Conservation (phyloP, 2,113 vertebrate species). For the Camelus bactrianus region DNA sequence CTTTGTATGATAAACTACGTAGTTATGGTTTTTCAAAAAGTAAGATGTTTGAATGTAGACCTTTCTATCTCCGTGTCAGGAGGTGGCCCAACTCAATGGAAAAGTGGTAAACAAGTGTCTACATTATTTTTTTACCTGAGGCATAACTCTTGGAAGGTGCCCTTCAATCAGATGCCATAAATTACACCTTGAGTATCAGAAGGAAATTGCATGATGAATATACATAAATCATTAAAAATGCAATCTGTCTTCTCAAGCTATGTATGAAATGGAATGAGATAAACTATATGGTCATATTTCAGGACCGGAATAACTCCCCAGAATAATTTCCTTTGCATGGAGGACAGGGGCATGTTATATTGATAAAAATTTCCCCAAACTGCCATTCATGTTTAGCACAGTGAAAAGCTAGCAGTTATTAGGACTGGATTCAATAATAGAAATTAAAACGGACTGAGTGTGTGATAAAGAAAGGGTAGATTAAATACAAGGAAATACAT, state of each 20-base stretch:
- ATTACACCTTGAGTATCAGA: constrained; percentile 9
- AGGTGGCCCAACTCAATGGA: neutral
- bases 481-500: neutral
- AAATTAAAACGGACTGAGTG: neutral
- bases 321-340: neutral
- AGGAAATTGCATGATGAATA: constrained; percentile 65
- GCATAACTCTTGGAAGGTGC: neutral
- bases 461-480: neutral
- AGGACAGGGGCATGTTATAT: neutral
- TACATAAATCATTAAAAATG: constrained; percentile 73
- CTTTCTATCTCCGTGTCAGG: neutral
- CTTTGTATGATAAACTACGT: neutral
- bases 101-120: constrained; percentile 43
- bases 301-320: constrained; percentile 5
- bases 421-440: constrained; percentile 33
- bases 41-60: neutral
- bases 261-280: constrained; percentile 61
- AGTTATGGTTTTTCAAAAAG: neutral
- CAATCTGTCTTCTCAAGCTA: constrained; percentile 60
- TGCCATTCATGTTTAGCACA: neutral
- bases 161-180: constrained; percentile 45
- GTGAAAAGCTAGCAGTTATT: neutral
- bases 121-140: neutral
- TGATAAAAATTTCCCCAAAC: neutral
- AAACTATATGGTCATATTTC: constrained; percentile 41